Evolutionary conservation across 2,113 vertebrate species (phyloP), one percentile per base, ranked within the genome.

Genomic region (Miniopterus natalensis): DNA sequence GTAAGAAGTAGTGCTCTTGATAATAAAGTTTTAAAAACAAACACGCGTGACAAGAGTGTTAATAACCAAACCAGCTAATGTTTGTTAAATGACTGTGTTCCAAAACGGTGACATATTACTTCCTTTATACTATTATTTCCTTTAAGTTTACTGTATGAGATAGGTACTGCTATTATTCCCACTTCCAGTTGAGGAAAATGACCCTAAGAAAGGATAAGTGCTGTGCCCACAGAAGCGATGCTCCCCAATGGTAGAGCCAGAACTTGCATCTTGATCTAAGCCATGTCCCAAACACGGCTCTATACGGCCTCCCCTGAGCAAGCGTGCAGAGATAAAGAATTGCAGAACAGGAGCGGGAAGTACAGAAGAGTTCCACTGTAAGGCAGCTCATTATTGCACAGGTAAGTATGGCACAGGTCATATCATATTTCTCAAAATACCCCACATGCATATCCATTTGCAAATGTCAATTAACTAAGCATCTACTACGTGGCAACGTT

Each of bases 391-490:
- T 15, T 13, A 42, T 0, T 27, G 57, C 31, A 73, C 15, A 55
- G 42, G n/a, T 31, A 42, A 79, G 70, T 40, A 70, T 13, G 63
- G 51, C 71, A 75, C 0, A 2, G 45, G 36, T 68, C 57, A 63
- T 11, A 36, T 84, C 77, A 40, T 40, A 23, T 42, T 81, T 77
- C 90, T 92, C 57, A 84, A 90, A 61, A 61, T n/a, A 47, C 8
- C 49, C 74, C 65, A 87, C 23, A 45, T 1, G 1, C n/a, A 3
- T 25, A 57, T 70, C 27, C 68, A 36, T 49, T 42, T 51, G 65
- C 57, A 83, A 51, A 36, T 70, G 18, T 57, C 51, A 92, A 70
- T 9, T 51, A 45, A 61, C 8, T 29, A 61, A 75, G 73, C 53
- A 53, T 40, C 71, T 55, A 9, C 18, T 61, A 29, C 8, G 15